Evolutionary conservation across 2,797 vertebrate species (phyloP).

Genomic region (Lagodon rhomboides): DNA sequence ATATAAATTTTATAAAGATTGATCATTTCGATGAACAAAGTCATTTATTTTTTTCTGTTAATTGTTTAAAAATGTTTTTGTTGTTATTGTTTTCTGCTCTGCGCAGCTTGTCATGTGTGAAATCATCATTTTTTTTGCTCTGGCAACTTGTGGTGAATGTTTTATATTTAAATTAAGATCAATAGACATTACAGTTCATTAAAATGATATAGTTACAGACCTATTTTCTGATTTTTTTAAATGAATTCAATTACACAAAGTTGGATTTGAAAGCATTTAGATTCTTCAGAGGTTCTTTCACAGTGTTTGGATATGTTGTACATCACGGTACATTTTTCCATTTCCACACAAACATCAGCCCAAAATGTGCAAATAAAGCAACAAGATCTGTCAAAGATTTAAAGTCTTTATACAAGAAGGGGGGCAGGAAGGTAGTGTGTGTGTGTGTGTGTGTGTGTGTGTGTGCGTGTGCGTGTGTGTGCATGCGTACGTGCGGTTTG

Average conservation of each 20-base stretch:
- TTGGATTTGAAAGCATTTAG: neutral
- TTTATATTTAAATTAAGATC: neutral
- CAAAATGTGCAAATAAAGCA: neutral
- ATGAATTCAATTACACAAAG: neutral
- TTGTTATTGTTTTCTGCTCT: too few relatives aligned
- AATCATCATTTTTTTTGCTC: neutral
- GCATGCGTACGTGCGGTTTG: conserved; percentile 1
- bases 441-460: conserved; percentile 4
- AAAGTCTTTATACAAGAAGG: neutral
- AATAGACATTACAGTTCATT: neutral
- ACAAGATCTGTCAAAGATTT: neutral
- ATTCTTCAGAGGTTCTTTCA: neutral
- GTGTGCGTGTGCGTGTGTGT: conserved; percentile 17
- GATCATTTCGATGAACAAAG: neutral
- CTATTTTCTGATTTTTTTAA: too few relatives aligned
- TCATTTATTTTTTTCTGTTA: neutral
- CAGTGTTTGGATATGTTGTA: neutral
- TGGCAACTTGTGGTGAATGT: neutral
- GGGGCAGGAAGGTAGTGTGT: conserved; percentile 6
- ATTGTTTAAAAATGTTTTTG: neutral
- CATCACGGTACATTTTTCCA: neutral
- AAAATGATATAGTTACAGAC: neutral
- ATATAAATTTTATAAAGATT: neutral
- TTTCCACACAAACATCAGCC: neutral
- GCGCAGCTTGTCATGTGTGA: too few relatives aligned